A percentile compares a stretch with the other conserved stretches of the same genome.
These are phyloP conservation scores for Eunapius fragilis DNA, from an alignment of 37 sponge, comb jelly and placozoan genomes.

Conservation along the genomic window DNA sequence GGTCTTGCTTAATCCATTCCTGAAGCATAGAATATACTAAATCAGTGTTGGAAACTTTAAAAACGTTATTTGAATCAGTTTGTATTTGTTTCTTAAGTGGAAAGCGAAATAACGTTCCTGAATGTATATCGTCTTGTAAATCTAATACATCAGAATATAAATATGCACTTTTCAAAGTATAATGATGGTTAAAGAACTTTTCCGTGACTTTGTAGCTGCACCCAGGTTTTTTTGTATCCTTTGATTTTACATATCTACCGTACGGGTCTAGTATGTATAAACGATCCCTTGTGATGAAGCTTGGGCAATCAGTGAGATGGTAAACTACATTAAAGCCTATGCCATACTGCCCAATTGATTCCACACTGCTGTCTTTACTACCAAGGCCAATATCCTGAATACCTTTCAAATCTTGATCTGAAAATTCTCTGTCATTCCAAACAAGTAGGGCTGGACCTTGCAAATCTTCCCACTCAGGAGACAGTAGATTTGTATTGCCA, in stretches of 20 bases:
- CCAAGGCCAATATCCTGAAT: conserved; percentile 60
- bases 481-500: not conserved
- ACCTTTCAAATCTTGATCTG: conserved; percentile 59
- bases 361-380: conserved; percentile 25
- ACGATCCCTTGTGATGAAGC: conserved; percentile 67
- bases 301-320: conserved; percentile 79
- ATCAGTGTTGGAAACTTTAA: too few species aligned
- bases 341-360: conserved; percentile 63
- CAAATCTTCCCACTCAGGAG: conserved; percentile 23
- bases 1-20: not conserved
- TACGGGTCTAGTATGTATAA: conserved; percentile 85
- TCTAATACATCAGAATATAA: too few species aligned
- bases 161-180: too few species aligned
- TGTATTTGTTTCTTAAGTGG: too few species aligned
- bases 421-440: conserved; percentile 56
- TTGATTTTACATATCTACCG: conserved; percentile 31
- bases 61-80: too few species aligned
- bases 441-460: conserved; percentile 59
- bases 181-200: too few species aligned
- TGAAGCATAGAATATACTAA: too few species aligned
- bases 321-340: conserved; percentile 78
- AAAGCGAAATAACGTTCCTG: too few species aligned
- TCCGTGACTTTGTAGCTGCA: conserved; percentile 22
- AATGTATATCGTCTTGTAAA: too few species aligned
- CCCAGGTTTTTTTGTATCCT: conserved; percentile 37